Evolutionary conservation across 2,888 invertebrate species (phyloP).

Genomic region (Leptarthrus brevirostris): DNA sequence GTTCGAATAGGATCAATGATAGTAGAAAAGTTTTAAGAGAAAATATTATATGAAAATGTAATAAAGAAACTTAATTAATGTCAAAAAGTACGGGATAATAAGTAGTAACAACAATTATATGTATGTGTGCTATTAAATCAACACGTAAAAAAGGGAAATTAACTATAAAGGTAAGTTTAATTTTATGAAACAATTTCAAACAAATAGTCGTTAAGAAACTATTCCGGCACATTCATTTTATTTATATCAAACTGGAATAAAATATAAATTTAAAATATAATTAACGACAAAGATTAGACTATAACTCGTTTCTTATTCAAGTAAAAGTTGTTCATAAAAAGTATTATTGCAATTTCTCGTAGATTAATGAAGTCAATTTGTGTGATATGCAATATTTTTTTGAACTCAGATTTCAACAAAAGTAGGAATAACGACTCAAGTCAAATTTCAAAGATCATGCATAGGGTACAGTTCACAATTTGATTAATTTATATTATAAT

Average conservation of each 20-base stretch:
- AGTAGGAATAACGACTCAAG: too few relatives aligned
- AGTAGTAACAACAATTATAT: slow-evolving; percentile 27
- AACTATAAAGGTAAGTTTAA: slow-evolving; percentile 29
- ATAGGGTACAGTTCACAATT: too few relatives aligned
- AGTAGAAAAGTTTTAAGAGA: slow-evolving; percentile 46
- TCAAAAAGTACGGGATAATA: slow-evolving; percentile 20
- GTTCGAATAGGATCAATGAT: slow-evolving; percentile 48
- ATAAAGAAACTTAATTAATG: slow-evolving; percentile 17
- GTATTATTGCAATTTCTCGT: too few relatives aligned
- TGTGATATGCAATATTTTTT: slow-evolving; percentile 41
- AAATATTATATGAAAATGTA: slow-evolving; percentile 28
- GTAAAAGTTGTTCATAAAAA: too few relatives aligned
- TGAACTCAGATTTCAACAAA: too few relatives aligned
- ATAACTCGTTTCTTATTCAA: slow-evolving; percentile 41
- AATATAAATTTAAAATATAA: neutral
- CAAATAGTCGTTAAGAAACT: slow-evolving; percentile 42
- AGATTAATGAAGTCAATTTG: too few relatives aligned
- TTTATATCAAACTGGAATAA: slow-evolving; percentile 33
- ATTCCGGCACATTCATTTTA: slow-evolving; percentile 33
- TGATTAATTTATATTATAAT: too few relatives aligned
- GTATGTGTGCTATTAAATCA: slow-evolving; percentile 11
- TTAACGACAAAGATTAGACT: slow-evolving; percentile 24
- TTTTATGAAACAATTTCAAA: slow-evolving; percentile 27
- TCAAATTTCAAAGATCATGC: too few relatives aligned
- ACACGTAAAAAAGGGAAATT: slow-evolving; percentile 38